Evolutionary conservation across 2,113 vertebrate species (phyloP), one percentile per base, ranked within the genome.

Genomic region (Collichthys lucidus): DNA sequence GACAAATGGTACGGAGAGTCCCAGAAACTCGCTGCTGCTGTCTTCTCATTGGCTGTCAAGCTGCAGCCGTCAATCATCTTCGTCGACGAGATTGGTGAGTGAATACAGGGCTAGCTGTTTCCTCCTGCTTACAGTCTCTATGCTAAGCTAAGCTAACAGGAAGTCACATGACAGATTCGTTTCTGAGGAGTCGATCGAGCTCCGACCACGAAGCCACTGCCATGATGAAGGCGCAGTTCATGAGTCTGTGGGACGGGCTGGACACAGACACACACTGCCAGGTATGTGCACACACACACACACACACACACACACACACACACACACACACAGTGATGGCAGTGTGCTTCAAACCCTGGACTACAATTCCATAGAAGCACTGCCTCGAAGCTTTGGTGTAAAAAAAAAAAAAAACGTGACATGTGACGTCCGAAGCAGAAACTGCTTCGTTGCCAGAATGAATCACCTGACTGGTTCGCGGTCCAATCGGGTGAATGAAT

Each of bases 181-280:
- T 99, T 92, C 93, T 99, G 49, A 93, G 98, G 81, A 99, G 93
- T 64, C 97, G 98, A 1, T 99, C 97, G 1, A 99, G 97, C 83
- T 96, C 97, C 0, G 98, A 99, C 88, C 98, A 99, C 1, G 98
- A 99, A 83, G 98, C 98, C 57, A 99, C 98, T 0, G 98, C 98
- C 57, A 99, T 99, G 98, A 99, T 99, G 98, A 99, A 99, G 87
- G 98, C 98, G 56, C 98, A 99, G 92, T 99, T 99, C 92, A 99
- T 99, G 98, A 99, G 98, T 65, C 96, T 99, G 80, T 99, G 98
- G 98, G 98, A 99, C 5, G 98, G 98, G 0, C 86, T 99, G 90
- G 97, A 99, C 80, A 99, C 98, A 0, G 98, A 99, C 85, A 95
- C 95, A 46, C 96, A 95, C 92, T 99, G 97, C 82, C 98, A 99